Evolutionary conservation across 1,140 invertebrate genomes (phyloP), one percentile per base, ranked within the genome.

Genomic region (Probaryconus sp.): DNA sequence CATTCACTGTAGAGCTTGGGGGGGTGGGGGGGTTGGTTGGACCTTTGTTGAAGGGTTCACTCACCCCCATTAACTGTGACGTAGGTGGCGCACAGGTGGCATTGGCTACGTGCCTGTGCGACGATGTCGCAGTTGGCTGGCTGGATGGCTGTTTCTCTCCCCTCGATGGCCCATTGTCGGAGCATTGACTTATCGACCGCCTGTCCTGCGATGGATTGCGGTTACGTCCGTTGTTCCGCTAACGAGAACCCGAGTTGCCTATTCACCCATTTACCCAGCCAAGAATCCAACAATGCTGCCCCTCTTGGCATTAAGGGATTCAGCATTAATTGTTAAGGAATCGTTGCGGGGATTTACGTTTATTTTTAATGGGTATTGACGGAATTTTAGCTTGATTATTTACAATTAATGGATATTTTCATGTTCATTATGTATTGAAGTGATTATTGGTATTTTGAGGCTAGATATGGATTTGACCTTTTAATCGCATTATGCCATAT

Each of bases 141-240:
- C n/a, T n/a, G n/a, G n/a, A n/a, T 75, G 71, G 76, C 26, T 71
- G 0, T 37, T 65, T 69, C 67, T 70, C n/a, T n/a, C 68, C 78
- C 75, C 76, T 79, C 79, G 80, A 81, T 77, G 58, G 64, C 68
- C 55, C 64, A 83, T 83, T 81, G 79, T 82, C 61, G 75, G 71
- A 77, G 73, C 81, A 83, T 82, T 81, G 80, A 82, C 81, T 83
- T 82, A 82, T 82, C 77, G 81, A 83, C 69, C 81, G 55, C 64
- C 77, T 64, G 67, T 64, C 55, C 72, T 67, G 68, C 77, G 74
- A 81, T 83, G 77, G 76, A 82, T 82, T 79, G 79, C 72, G 80
- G 81, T 82, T 79, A 81, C 75, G 79, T 81, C 79, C 73, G 81
- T 83, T 83, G 80, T 83, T 83, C 80, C 70, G 75, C 80, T 79